Conservation (phyloP, 2,888 invertebrate species). For the Leptura quadrifasciata region DNA sequence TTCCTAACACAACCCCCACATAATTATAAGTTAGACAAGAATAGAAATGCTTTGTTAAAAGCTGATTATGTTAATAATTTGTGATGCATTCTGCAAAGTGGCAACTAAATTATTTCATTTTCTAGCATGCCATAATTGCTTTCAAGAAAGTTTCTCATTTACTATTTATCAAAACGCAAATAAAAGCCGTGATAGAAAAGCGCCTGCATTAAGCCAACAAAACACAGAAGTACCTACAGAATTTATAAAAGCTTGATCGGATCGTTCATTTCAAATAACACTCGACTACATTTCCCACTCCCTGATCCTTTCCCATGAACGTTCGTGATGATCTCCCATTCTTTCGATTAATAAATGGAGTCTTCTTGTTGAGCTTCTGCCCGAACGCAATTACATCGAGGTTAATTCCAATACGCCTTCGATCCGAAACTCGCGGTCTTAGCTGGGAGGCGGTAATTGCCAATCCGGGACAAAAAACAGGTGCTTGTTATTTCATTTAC, state of each 20-base stretch:
- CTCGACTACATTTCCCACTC: background rate
- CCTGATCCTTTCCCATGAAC: background rate
- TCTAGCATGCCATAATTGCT: too few relatives aligned
- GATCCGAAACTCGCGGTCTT: conserved; percentile 29
- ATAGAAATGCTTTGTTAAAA: too few relatives aligned
- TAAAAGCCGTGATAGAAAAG: too few relatives aligned
- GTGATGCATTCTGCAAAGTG: too few relatives aligned
- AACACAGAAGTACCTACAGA: background rate
- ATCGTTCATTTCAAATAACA: conserved; percentile 11
- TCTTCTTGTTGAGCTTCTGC: conserved; percentile 18
- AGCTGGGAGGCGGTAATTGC: conserved; percentile 34
- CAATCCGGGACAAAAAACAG: conserved; percentile 34
- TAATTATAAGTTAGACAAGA: too few relatives aligned
- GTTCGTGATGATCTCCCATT: conserved; percentile 48
- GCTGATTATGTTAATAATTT: too few relatives aligned
- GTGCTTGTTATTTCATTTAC: conserved; percentile 43
- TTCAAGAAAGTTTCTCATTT: background rate
- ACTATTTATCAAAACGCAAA: background rate
- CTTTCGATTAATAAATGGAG: conserved; percentile 61
- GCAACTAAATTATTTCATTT: too few relatives aligned
- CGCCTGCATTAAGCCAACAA: background rate
- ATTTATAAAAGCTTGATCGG: conserved; percentile 25
- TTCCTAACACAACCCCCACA: too few relatives aligned
- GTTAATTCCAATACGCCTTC: conserved; percentile 28
- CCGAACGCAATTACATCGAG: conserved; percentile 26